These are phyloP conservation scores for Metellina segmentata DNA, from an alignment of 2,888 invertebrate species.

Conservation along the genomic window DNA sequence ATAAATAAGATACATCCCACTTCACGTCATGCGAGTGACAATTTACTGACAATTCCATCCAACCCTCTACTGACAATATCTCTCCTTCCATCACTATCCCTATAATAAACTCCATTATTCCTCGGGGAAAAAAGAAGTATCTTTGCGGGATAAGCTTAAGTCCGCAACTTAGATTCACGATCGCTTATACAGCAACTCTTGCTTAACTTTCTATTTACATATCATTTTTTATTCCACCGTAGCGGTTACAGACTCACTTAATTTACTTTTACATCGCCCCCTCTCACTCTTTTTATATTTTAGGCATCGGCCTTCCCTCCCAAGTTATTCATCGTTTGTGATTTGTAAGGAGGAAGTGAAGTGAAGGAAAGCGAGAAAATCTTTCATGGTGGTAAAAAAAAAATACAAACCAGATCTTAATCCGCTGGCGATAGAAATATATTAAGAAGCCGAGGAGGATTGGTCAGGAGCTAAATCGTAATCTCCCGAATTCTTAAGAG, in stretches of 20 bases:
- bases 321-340: no score
- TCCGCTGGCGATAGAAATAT: background rate
- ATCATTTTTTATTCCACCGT: background rate
- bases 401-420: slow-evolving; percentile 5
- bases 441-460: background rate
- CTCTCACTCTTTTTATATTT: background rate
- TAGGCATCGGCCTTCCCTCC: background rate
- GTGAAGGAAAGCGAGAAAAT: background rate
- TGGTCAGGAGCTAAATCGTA: slow-evolving; percentile 13
- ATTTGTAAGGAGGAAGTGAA: no score
- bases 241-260: background rate
- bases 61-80: no score
- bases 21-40: no score
- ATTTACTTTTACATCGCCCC: background rate
- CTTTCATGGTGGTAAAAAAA: background rate
- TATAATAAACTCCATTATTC: no score
- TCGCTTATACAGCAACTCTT: background rate
- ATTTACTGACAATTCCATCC: no score
- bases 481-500: slow-evolving; percentile 1
- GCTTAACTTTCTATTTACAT: slow-evolving; percentile 1
- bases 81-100: no score
- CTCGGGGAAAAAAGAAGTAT: no score
- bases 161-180: background rate
- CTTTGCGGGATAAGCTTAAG: background rate
- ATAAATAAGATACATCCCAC: no score